phyloP scores from a whole-genome alignment of 2,888 invertebrate species.

The Hypomecis atomaria region DNA sequence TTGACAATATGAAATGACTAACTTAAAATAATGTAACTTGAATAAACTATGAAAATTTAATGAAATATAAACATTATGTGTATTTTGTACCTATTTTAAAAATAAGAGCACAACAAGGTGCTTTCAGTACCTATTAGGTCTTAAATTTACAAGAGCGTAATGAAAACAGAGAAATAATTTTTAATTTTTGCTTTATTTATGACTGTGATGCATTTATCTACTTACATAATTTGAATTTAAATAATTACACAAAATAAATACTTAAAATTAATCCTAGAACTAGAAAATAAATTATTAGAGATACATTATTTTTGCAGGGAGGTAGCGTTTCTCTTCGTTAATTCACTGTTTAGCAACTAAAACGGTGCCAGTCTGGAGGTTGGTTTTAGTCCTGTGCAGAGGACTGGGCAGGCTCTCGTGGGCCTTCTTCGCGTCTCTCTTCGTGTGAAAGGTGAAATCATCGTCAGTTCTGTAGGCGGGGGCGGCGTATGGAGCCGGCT shows the following conservation, averaged over 20 bases:
- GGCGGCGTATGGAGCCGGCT: slow-evolving; percentile 55
- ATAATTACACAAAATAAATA: slow-evolving; percentile 38
- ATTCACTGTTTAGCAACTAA: slow-evolving; percentile 43
- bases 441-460: slow-evolving; percentile 64
- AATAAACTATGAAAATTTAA: no score
- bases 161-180: slow-evolving; percentile 29
- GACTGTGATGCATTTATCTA: slow-evolving; percentile 47
- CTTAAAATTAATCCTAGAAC: slow-evolving; percentile 33
- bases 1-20: no score
- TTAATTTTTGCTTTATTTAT: slow-evolving; percentile 44
- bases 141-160: not conserved
- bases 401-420: slow-evolving; percentile 40
- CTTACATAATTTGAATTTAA: slow-evolving; percentile 19
- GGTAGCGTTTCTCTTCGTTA: not conserved
- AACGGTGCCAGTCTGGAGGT: slow-evolving; percentile 43
- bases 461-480: slow-evolving; percentile 67
- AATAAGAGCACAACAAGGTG: no score
- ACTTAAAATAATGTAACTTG: no score
- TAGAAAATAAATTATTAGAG: slow-evolving; percentile 15
- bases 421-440: slow-evolving; percentile 63
- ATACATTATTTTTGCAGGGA: slow-evolving; percentile 16
- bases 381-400: slow-evolving; percentile 39
- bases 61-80: no score
- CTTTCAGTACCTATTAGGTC: no score
- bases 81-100: no score